phyloP scores from a whole-genome alignment of 2,797 vertebrate species.

The Remorina albescens region DNA sequence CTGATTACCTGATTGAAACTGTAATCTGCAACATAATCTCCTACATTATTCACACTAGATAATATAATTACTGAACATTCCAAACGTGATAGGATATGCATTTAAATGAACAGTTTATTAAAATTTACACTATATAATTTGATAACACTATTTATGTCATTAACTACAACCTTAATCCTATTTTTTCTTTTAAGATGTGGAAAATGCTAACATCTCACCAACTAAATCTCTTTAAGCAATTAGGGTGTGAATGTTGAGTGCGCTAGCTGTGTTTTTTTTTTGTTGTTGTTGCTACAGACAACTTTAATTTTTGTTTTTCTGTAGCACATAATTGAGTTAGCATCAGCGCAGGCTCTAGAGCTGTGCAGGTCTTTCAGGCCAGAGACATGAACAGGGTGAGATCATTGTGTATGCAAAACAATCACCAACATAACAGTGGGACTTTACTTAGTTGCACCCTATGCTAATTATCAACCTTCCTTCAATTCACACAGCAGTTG shows the following conservation, averaged over 20 bases:
- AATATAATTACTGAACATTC: conserved; percentile 67
- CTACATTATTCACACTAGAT: conserved; percentile 68
- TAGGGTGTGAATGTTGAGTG: conserved; percentile 1
- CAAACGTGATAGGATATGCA: conserved; percentile 58
- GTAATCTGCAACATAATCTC: conserved; percentile 75
- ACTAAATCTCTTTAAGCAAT: conserved; percentile 9
- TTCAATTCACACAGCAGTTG: conserved; percentile 30
- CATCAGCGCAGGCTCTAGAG: conserved; percentile 18
- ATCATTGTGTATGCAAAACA: conserved; percentile 27
- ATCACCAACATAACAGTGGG: conserved; percentile 18
- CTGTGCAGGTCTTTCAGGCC: conserved; percentile 21
- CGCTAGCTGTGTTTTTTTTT: not conserved
- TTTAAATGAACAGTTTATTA: conserved; percentile 61
- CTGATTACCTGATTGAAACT: conserved; percentile 79
- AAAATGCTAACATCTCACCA: conserved; percentile 1
- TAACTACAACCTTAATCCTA: conserved; percentile 55
- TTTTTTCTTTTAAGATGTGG: not conserved
- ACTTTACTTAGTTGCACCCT: conserved; percentile 23
- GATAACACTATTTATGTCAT: conserved; percentile 57
- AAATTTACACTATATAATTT: conserved; percentile 64
- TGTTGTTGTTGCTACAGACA: too few species aligned
- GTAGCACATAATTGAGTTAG: conserved; percentile 25
- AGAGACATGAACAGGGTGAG: conserved; percentile 19
- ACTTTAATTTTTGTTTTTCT: conserved; percentile 16
- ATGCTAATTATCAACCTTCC: conserved; percentile 44